Evolutionary conservation across 2,797 vertebrate species (phyloP).

Genomic region (Pseudocheirus occidentalis): DNA sequence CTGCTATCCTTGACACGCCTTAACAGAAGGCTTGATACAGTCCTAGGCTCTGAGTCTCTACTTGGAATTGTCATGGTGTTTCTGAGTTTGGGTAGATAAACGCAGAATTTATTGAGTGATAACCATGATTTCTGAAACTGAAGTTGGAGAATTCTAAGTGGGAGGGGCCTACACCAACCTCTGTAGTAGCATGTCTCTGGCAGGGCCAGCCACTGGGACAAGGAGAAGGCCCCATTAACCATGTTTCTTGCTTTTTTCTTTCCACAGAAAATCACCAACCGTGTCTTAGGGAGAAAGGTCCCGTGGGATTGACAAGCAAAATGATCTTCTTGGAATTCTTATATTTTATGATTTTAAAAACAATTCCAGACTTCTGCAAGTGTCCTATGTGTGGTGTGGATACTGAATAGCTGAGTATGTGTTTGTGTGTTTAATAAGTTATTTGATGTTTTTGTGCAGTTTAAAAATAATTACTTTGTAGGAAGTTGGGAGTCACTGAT

Average conservation of each 20-base stretch:
- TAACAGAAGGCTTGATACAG: not conserved
- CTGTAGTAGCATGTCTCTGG: not conserved
- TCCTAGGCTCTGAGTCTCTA: not conserved
- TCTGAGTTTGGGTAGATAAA: not conserved
- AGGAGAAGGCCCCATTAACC: not conserved
- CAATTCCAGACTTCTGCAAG: not conserved
- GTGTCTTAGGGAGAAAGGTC: constrained; percentile 85
- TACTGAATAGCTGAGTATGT: not conserved
- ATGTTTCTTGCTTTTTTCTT: constrained; percentile 12
- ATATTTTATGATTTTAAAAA: constrained; percentile 43
- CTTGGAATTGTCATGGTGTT: not conserved
- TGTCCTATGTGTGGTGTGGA: not conserved
- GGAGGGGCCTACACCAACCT: not conserved
- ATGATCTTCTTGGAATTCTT: constrained; percentile 30
- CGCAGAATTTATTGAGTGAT: not conserved
- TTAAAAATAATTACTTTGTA: constrained; percentile 25
- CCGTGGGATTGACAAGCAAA: constrained; percentile 83
- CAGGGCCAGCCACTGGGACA: not conserved
- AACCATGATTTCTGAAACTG: constrained; percentile 8
- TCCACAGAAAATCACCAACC: constrained; percentile 86
- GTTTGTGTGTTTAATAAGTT: constrained; percentile 63
- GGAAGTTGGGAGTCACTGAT: not conserved
- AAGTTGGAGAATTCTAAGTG: not conserved
- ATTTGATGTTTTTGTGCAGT: constrained; percentile 39
- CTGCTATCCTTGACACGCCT: not conserved